Evolutionary conservation across 2,113 vertebrate genomes (phyloP).

Genomic region (Neogobius melanostomus): DNA sequence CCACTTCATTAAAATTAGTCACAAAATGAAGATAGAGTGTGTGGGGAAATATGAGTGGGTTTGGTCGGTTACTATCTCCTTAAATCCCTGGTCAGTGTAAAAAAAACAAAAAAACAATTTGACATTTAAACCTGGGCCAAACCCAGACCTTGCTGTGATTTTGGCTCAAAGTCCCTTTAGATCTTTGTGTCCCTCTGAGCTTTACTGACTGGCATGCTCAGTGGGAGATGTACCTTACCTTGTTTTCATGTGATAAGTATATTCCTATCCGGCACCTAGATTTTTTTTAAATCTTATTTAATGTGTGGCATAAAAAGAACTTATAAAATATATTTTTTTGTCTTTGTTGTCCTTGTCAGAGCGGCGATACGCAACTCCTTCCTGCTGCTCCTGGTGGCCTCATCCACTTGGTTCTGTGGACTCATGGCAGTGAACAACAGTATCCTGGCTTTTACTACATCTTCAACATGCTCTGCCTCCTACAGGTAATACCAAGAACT

Average conservation of each 20-base stretch:
- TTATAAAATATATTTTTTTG: too few relatives aligned
- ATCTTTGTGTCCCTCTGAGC: background rate
- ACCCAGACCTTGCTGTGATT: background rate
- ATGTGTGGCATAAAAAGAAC: too few relatives aligned
- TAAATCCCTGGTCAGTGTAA: background rate
- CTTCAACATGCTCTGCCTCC: slow-evolving; percentile 89
- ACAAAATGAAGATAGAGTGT: too few relatives aligned
- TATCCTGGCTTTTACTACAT: slow-evolving; percentile 97
- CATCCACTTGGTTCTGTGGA: slow-evolving; percentile 95
- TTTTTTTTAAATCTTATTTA: too few relatives aligned
- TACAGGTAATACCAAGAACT: slow-evolving; percentile 82
- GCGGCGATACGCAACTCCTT: slow-evolving; percentile 91
- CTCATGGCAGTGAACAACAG: slow-evolving; percentile 99
- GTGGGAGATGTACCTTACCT: too few relatives aligned
- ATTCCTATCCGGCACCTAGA: too few relatives aligned
- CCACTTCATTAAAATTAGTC: too few relatives aligned
- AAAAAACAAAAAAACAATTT: background rate
- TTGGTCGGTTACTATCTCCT: background rate
- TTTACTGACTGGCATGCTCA: background rate
- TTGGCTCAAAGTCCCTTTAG: background rate
- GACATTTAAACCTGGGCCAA: slow-evolving; percentile 5
- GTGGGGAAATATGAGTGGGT: too few relatives aligned
- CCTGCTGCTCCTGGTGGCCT: slow-evolving; percentile 91
- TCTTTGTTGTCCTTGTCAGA: slow-evolving; percentile 59
- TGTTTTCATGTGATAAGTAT: too few relatives aligned